A percentile compares a stretch with the other conserved stretches of the same genome.
Conservation (phyloP, 92 coral and sea anemone genomes). For the Scolanthus callimorphus region DNA sequence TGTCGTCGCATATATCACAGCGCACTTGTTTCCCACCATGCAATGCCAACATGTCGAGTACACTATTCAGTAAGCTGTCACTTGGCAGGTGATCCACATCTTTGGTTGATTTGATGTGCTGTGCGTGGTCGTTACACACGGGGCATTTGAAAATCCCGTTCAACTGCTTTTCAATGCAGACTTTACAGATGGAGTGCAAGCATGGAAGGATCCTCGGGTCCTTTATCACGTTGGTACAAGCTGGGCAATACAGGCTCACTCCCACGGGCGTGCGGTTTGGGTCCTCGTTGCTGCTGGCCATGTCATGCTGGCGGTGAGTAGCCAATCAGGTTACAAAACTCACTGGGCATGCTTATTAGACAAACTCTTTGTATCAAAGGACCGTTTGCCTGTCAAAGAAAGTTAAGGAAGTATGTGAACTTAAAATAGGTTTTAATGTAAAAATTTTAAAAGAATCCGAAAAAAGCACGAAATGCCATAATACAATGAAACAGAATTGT, state of each 20-base stretch:
- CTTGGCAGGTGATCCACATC: constrained; percentile 38
- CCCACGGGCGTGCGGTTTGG: constrained; percentile 18
- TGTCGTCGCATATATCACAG: constrained; percentile 63
- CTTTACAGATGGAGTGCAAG: constrained; percentile 50
- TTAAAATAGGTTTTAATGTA: too few relatives aligned
- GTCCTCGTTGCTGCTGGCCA: constrained; percentile 13
- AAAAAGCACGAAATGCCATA: too few relatives aligned
- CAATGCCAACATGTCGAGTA: constrained; percentile 54
- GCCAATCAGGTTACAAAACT: not conserved
- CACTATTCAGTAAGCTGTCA: constrained; percentile 50
- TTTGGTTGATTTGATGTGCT: constrained; percentile 14
- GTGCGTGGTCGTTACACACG: constrained; percentile 32
- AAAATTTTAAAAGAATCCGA: too few relatives aligned
- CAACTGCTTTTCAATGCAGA: constrained; percentile 43
- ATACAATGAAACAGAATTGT: too few relatives aligned
- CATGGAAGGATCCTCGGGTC: constrained; percentile 60
- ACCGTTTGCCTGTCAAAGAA: too few relatives aligned
- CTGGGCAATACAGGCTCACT: constrained; percentile 55
- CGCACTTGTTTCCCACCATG: constrained; percentile 42
- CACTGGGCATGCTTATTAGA: too few relatives aligned
- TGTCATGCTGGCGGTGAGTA: constrained; percentile 3
- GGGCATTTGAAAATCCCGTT: constrained; percentile 56
- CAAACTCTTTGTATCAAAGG: too few relatives aligned
- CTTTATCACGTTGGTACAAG: constrained; percentile 37
- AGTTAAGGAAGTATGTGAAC: too few relatives aligned